Evolutionary conservation across 2,113 vertebrate genomes (phyloP), one percentile per base, ranked within the genome.

Genomic region (Chiloscyllium plagiosum): DNA sequence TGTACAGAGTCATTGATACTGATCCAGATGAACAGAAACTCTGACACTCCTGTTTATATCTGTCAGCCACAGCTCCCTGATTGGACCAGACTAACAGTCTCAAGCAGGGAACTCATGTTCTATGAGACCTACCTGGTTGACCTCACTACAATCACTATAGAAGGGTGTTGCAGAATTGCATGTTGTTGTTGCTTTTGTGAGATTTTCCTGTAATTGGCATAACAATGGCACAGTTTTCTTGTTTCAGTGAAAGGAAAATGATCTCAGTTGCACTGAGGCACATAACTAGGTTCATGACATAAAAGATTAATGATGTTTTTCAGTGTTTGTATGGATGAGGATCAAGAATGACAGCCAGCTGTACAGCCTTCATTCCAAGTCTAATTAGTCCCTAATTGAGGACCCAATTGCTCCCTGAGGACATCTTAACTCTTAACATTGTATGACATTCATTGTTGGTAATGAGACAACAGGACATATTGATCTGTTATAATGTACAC

Each of bases 281-380:
- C 12, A 17, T 66, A 33, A 65, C 61, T 19, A 37, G 7, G 1
- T 66, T 22, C 33, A 0, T 37, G 19, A 19, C 33, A 93, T 93
- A n/a, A 93, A 93, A 93, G 61, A 93, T 93, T 93, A 93, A 93
- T 68, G 89, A 93, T 65, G 29, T 65, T 93, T 76, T 66, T 93
- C 17, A 0, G 33, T 37, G 19, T 66, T 93, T 93, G 50, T 65
- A 24, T 33, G 29, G 26, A 90, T 56, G 29, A n/a, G 17, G n/a
- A 0, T 93, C 61, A 37, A 66, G 89, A 93, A 66, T 68, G 89
- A 93, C 89, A 66, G 61, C 1, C n/a, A 37, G 61, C 65, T 93
- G 33, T 68, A 2, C 61, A 68, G 61, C 61, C 61, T 66, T 93
- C 33, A 66, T 93, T 42, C 89, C 89, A 37, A 37, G 61, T n/a